phyloP scores from a whole-genome alignment of 2,113 vertebrate species.

The Cepphus grylle region DNA sequence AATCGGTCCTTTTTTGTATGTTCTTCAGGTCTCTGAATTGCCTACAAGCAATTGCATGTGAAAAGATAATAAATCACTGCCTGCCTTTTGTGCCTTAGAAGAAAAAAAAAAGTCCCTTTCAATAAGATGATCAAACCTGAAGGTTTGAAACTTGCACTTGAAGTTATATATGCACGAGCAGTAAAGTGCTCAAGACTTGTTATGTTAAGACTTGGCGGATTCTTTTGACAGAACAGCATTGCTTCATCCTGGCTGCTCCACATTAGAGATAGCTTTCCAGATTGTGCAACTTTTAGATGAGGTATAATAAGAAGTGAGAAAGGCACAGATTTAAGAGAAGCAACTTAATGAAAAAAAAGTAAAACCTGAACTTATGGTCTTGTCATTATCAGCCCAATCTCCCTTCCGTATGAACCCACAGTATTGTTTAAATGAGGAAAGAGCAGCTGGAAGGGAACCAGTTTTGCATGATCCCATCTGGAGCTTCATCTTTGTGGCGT shows the following conservation, averaged over 20 bases:
- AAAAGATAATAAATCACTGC: constrained; percentile 28
- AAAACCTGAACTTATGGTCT: constrained; percentile 1
- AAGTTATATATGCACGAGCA: not conserved
- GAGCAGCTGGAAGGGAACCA: constrained; percentile 42
- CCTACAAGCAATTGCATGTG: not conserved
- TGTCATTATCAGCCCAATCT: constrained; percentile 24
- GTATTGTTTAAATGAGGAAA: constrained; percentile 40
- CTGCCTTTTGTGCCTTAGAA: not conserved
- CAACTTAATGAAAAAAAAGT: not conserved
- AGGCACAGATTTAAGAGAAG: constrained; percentile 8
- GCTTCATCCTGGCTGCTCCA: not conserved
- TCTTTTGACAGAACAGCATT: not conserved
- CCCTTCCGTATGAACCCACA: not conserved
- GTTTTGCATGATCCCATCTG: constrained; percentile 57
- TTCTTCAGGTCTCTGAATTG: not conserved
- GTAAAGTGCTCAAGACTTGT: not conserved
- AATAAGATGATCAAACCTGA: constrained; percentile 6
- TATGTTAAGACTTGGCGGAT: not conserved
- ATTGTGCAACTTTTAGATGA: not conserved
- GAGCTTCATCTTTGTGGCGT: constrained; percentile 33
- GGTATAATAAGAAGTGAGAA: constrained; percentile 22
- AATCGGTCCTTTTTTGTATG: not conserved
- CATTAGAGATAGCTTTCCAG: not conserved
- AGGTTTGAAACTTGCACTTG: not conserved
- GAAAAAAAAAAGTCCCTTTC: not conserved